phyloP scores from a whole-genome alignment of 1,140 invertebrate species.

The Centruroides sculpturatus region DNA sequence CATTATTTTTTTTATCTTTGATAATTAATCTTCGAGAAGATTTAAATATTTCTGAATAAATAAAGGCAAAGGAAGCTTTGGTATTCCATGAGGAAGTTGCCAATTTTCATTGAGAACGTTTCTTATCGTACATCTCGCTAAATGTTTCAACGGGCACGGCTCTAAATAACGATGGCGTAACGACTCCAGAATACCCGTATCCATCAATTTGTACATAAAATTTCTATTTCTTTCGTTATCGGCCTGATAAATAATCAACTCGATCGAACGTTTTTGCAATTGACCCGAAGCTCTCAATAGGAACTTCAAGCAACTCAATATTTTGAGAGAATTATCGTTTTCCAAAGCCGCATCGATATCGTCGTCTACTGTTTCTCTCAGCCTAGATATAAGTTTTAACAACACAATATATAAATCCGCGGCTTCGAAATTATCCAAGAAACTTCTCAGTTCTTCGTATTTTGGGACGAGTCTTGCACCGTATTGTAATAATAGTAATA shows the following conservation, averaged over 20 bases:
- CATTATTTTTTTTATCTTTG: too few species aligned
- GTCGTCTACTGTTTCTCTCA: neutral
- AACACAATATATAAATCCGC: neutral
- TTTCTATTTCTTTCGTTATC: neutral
- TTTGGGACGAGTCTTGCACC: neutral
- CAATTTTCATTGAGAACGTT: constrained; percentile 4
- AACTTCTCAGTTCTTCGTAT: neutral
- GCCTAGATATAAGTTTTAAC: neutral
- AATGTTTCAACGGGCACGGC: constrained; percentile 1
- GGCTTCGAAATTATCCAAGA: constrained; percentile 1
- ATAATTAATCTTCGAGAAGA: constrained; percentile 1
- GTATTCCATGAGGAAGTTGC: constrained; percentile 6
- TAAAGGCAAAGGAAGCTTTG: neutral
- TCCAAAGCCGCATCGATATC: neutral
- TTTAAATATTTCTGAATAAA: neutral
- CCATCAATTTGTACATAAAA: neutral
- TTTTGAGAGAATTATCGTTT: neutral
- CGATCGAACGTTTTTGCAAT: neutral
- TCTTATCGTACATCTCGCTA: neutral
- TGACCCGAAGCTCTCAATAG: neutral
- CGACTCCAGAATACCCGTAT: neutral
- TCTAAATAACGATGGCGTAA: neutral
- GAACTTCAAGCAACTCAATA: neutral
- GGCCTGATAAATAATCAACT: neutral
- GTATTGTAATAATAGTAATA: neutral